Evolutionary conservation across 1,140 invertebrate species (phyloP), one percentile per base, ranked within the genome.

Genomic region (Thaumetopoea pityocampa): DNA sequence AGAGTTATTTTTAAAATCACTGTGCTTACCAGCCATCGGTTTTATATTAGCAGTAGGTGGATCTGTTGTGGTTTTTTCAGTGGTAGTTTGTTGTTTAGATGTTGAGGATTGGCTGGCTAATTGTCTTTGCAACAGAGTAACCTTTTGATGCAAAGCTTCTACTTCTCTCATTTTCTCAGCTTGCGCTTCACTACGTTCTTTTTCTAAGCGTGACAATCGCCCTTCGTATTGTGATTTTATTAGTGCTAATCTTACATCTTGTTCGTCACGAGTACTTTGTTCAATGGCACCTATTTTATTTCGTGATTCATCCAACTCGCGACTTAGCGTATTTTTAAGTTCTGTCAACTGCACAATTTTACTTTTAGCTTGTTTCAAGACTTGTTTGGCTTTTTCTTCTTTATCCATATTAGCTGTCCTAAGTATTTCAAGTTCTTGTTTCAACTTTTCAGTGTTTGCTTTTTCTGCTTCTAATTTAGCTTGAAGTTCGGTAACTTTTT

Each of bases 11-110:
- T 10, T 28, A 33, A 28, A 16, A 26, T 32, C 3, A 29, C 20
- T 36, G 5, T 32, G 76, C 54, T 88, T 86, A 53, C 93, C 94
- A 6, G 95, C 92, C 92, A 98, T 96, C 0, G 96, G 96, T 72
- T 96, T 96, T 16, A 98, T 97, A 73, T 98, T 98, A 5, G 96
- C 96, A 0, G 94, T 94, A 4, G 95, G 92, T 23, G 94, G 92
- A 58, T 96, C 94, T 0, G 88, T 90, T 0, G 88, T 88, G 10
- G 89, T 87, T 65, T 93, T 90, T 50, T 94, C 91, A 35, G 36
- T 89, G 85, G 17, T 88, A 83, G 70, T 88, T 89, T 51, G 91
- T 88, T 46, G 90, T 67, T 92, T 92, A 1, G 90, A 87, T n/a
- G 87, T 88, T 7, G 80, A 77, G 51, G 92, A 88, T 56, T 90